These are phyloP conservation scores for Champsocephalus gunnari DNA, from an alignment of 2,797 vertebrate genomes.

Conservation along the genomic window DNA sequence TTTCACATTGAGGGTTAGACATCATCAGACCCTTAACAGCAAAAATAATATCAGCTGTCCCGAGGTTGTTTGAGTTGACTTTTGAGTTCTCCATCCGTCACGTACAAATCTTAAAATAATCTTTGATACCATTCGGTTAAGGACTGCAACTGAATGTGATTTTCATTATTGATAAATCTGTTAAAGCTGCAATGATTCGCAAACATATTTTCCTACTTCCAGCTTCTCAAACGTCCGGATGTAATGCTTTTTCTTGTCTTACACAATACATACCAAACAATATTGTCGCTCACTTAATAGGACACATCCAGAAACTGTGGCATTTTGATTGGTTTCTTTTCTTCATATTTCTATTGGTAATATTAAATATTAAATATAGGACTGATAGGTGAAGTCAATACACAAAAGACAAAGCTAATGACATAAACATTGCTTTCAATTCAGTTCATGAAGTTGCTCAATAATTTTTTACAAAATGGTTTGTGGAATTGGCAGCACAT, in stretches of 20 bases:
- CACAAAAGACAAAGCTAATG: not conserved
- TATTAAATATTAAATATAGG: not conserved
- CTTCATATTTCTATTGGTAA: not conserved
- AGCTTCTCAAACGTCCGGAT: not conserved
- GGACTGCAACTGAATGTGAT: not conserved
- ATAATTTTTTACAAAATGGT: not conserved
- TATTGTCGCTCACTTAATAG: not conserved
- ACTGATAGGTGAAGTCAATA: not conserved
- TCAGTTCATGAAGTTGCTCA: not conserved
- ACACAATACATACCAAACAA: not conserved
- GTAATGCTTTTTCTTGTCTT: not conserved
- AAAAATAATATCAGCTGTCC: constrained; percentile 60
- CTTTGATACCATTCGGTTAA: not conserved
- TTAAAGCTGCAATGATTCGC: not conserved
- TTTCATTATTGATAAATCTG: not conserved
- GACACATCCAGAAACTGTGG: not conserved
- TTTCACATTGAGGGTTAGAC: constrained; percentile 66
- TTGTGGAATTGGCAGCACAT: constrained; percentile 1
- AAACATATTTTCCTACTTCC: not conserved
- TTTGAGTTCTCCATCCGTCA: constrained; percentile 3
- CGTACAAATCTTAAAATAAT: constrained; percentile 1
- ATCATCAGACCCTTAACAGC: constrained; percentile 61
- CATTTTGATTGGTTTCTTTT: not conserved
- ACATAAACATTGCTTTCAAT: no score
- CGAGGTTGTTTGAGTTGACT: constrained; percentile 14